Evolutionary conservation across 2,113 vertebrate species (phyloP).

Genomic region (Ailuropoda melanoleuca): DNA sequence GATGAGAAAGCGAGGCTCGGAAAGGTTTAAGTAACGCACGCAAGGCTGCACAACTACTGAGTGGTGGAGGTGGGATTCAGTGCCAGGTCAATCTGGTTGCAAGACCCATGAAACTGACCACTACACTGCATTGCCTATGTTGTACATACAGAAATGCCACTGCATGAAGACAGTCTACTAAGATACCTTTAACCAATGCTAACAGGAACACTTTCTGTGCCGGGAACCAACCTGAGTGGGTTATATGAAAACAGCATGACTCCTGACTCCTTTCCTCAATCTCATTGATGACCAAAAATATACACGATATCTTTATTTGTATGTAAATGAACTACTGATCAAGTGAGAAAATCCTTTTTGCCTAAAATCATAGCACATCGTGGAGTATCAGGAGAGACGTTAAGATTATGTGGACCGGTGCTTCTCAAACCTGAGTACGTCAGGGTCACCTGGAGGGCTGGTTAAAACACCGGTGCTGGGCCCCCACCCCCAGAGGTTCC

Average conservation of each 20-base stretch:
- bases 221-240: background rate
- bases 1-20: constrained; percentile 54
- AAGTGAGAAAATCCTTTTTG: constrained; percentile 28
- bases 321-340: background rate
- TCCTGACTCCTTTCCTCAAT: background rate
- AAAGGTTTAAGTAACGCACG: constrained; percentile 37
- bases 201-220: background rate
- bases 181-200: background rate
- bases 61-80: background rate
- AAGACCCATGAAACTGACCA: background rate
- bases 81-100: background rate
- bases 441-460: background rate
- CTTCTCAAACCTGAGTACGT: background rate
- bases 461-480: background rate
- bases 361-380: background rate
- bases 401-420: background rate
- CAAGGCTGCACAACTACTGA: constrained; percentile 27
- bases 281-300: background rate
- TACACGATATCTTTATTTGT: background rate
- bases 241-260: background rate
- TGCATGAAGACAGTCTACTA: background rate
- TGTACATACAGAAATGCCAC: background rate
- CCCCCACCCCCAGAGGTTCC: background rate
- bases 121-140: background rate
- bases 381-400: background rate